phyloP scores from a whole-genome alignment of 2,113 vertebrate species.

The Scolopax mira region DNA sequence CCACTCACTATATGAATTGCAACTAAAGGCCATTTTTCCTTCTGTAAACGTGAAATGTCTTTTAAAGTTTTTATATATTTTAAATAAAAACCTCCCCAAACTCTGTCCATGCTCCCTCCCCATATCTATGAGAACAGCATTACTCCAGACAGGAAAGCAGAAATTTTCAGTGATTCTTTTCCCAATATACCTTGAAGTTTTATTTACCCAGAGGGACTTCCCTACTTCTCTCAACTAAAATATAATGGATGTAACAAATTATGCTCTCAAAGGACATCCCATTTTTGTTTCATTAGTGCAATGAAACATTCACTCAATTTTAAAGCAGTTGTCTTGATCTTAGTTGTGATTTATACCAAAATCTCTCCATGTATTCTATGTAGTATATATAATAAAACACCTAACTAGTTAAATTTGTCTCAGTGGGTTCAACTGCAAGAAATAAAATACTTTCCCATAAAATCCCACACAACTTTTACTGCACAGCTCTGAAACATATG shows the following conservation, averaged over 20 bases:
- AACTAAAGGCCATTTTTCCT: neutral
- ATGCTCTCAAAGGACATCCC: slow-evolving; percentile 61
- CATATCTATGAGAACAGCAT: neutral
- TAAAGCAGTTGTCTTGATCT: slow-evolving; percentile 70
- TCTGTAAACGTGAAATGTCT: neutral
- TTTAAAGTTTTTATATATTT: neutral
- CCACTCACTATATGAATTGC: neutral
- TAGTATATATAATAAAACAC: slow-evolving; percentile 54
- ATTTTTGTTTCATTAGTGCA: slow-evolving; percentile 77
- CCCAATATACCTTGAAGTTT: slow-evolving; percentile 61
- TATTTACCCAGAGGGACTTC: slow-evolving; percentile 59
- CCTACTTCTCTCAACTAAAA: slow-evolving; percentile 57
- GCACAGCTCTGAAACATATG: neutral
- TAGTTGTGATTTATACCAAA: slow-evolving; percentile 67
- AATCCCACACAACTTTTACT: neutral
- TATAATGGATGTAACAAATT: slow-evolving; percentile 68
- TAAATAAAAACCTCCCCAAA: neutral
- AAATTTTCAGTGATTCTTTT: slow-evolving; percentile 36
- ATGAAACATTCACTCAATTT: slow-evolving; percentile 75
- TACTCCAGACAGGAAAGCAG: neutral
- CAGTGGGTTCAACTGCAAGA: slow-evolving; percentile 6
- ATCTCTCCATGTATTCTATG: slow-evolving; percentile 36
- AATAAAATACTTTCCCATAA: slow-evolving; percentile 54
- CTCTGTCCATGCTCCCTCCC: neutral
- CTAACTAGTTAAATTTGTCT: slow-evolving; percentile 60